phyloP scores from a whole-genome alignment of 1,140 invertebrate species.

The Vanessa atalanta region DNA sequence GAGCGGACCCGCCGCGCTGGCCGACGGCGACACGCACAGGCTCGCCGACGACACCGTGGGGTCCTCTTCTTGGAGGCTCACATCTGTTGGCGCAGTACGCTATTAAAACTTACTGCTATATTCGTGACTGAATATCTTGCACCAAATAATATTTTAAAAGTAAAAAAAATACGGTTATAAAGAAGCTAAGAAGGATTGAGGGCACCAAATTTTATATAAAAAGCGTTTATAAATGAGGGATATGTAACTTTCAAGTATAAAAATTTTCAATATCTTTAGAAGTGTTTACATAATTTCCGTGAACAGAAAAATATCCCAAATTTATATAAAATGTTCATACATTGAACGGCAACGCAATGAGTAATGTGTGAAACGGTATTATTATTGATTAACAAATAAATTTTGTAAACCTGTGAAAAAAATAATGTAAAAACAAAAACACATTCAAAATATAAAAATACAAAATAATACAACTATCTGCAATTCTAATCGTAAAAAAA shows the following conservation, averaged over 20 bases:
- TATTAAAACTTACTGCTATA: no score
- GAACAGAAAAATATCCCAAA: background rate
- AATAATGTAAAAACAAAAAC: constrained; percentile 22
- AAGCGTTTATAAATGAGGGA: background rate
- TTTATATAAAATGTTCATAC: background rate
- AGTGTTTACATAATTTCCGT: no score
- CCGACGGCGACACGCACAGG: constrained; percentile 64
- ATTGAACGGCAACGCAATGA: background rate
- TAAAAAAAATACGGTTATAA: no score
- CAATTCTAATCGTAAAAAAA: background rate
- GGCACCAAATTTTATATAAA: background rate
- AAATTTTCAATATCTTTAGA: no score
- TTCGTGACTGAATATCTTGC: no score
- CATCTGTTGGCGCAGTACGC: constrained; percentile 47
- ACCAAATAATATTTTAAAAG: no score
- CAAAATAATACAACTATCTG: background rate
- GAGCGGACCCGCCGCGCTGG: constrained; percentile 37
- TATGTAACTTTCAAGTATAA: background rate
- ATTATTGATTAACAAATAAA: constrained; percentile 19
- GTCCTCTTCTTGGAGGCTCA: constrained; percentile 60
- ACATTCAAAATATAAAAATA: background rate
- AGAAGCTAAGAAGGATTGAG: no score
- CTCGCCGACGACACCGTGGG: constrained; percentile 71
- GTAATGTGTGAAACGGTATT: background rate
- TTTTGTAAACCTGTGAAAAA: constrained; percentile 28